Evolutionary conservation across 2,113 vertebrate species (phyloP).

Genomic region (Calidris pugnax): DNA sequence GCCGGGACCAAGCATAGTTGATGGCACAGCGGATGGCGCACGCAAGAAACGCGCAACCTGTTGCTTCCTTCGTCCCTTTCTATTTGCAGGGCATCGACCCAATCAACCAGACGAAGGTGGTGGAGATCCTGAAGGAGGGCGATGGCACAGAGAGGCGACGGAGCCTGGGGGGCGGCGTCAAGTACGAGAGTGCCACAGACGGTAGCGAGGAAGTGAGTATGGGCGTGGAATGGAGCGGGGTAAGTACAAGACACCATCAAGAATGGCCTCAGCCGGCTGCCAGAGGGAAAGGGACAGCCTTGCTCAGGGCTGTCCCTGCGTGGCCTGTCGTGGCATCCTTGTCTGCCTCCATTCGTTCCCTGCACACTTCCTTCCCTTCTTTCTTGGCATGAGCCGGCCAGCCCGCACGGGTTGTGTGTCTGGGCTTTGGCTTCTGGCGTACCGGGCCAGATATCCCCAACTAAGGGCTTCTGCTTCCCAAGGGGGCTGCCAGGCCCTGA

Average conservation of each 20-base stretch:
- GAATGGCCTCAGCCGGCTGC: constrained; percentile 63
- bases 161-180: constrained; percentile 86
- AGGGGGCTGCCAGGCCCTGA: background rate
- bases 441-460: background rate
- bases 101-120: constrained; percentile 93
- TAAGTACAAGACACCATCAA: constrained; percentile 92
- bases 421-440: constrained; percentile 3
- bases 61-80: background rate
- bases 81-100: constrained; percentile 89
- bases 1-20: background rate
- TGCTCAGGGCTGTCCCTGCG: background rate
- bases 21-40: background rate
- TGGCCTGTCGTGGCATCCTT: constrained; percentile 71
- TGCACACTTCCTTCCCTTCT: constrained; percentile 31
- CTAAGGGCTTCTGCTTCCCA: background rate
- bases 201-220: constrained; percentile 97
- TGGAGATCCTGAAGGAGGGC: constrained; percentile 92
- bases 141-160: constrained; percentile 83
- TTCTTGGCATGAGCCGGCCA: constrained; percentile 22
- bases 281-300: constrained; percentile 55
- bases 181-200: constrained; percentile 91
- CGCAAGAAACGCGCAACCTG: background rate
- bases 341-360: constrained; percentile 58
- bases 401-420: background rate
- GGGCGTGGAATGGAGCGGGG: constrained; percentile 96